These are phyloP conservation scores for Staurois parvus DNA, from an alignment of 2,797 vertebrate genomes.

Conservation along the genomic window DNA sequence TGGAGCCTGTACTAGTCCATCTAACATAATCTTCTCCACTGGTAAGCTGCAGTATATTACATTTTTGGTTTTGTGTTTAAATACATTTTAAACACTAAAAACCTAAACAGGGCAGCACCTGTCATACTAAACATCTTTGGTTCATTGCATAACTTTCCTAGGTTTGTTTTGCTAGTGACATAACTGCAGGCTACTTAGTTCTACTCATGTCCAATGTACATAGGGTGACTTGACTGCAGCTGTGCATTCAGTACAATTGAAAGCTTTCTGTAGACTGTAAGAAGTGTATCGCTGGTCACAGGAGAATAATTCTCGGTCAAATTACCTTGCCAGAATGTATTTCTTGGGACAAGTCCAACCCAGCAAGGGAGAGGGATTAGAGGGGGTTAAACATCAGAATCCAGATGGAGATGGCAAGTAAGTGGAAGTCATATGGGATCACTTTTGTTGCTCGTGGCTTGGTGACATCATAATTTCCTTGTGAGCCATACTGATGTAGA, in stretches of 20 bases:
- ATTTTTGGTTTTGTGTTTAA: too few relatives aligned
- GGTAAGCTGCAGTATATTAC: too few relatives aligned
- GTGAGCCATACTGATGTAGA: not conserved
- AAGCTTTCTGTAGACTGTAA: not conserved
- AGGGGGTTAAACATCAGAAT: not conserved
- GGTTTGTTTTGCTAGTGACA: not conserved
- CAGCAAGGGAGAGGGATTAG: not conserved
- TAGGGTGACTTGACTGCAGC: not conserved
- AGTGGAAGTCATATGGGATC: not conserved
- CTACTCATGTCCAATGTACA: not conserved
- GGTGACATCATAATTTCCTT: not conserved
- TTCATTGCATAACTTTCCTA: not conserved
- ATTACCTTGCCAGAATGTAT: conserved; percentile 1
- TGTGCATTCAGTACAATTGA: not conserved
- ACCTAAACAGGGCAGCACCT: too few relatives aligned
- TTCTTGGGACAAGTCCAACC: not conserved
- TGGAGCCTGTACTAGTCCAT: too few relatives aligned
- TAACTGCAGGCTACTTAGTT: not conserved
- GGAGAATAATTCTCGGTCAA: not conserved
- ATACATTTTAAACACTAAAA: not conserved
- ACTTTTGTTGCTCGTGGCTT: not conserved
- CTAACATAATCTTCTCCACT: too few relatives aligned
- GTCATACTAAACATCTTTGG: too few relatives aligned
- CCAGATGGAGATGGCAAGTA: conserved; percentile 3
- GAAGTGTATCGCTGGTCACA: not conserved